phyloP scores from a whole-genome alignment of 2,113 vertebrate species.

The Bungarus multicinctus region DNA sequence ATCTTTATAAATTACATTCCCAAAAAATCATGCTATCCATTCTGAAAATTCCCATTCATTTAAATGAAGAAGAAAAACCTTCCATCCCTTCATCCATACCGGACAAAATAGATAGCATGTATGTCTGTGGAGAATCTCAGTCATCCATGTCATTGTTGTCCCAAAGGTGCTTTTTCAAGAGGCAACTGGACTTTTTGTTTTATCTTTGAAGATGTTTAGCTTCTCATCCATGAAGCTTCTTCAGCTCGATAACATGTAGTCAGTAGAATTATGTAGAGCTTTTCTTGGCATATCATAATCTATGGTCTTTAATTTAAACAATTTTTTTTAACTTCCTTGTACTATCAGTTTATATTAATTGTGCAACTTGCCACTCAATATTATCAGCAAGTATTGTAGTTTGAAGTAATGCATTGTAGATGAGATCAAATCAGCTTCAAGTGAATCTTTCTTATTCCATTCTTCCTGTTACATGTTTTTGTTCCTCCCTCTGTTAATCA shows the following conservation, averaged over 20 bases:
- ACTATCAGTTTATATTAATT: background rate
- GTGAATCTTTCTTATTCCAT: background rate
- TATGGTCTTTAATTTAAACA: background rate
- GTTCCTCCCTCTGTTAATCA: background rate
- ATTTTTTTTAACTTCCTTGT: background rate
- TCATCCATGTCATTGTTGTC: no score
- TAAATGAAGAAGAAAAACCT: background rate
- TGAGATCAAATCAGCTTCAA: background rate
- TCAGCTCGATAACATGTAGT: no score
- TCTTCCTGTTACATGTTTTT: background rate
- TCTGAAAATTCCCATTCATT: conserved; percentile 5
- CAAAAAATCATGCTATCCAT: background rate
- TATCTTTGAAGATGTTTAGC: no score
- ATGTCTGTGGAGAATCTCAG: no score
- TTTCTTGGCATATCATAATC: background rate
- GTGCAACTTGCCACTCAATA: background rate
- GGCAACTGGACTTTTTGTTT: no score
- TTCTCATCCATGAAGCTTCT: no score
- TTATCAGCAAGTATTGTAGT: background rate
- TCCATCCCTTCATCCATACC: background rate
- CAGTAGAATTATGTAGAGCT: background rate
- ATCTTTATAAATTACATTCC: background rate
- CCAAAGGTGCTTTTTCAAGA: no score
- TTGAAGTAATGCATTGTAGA: background rate
- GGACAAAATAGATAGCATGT: background rate